phyloP scores from a whole-genome alignment of 2,113 vertebrate species.

The Zapornia atra region DNA sequence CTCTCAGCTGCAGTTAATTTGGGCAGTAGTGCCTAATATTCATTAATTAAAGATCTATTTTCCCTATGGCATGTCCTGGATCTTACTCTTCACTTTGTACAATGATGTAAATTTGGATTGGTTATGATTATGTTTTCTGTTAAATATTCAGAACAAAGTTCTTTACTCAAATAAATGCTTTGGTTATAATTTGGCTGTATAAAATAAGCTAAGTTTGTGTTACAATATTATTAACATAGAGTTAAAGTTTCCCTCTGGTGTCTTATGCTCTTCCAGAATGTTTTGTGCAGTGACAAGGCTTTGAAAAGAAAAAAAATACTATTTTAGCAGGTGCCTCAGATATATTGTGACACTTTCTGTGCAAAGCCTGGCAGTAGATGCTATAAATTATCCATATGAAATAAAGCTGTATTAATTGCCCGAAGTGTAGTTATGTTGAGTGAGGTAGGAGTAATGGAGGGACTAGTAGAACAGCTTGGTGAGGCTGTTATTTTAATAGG shows the following conservation, averaged over 20 bases:
- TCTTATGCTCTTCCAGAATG: background rate
- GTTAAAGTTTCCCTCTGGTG: background rate
- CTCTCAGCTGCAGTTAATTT: constrained; percentile 38
- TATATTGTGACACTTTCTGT: background rate
- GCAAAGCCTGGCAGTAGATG: background rate
- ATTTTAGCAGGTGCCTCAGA: background rate
- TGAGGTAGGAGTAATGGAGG: background rate
- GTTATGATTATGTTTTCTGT: background rate
- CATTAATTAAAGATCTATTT: constrained; percentile 1
- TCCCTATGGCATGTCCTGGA: background rate
- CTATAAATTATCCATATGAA: background rate
- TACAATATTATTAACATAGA: background rate
- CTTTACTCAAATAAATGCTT: background rate
- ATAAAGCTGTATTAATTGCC: background rate
- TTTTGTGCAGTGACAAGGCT: background rate
- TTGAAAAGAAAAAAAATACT: background rate
- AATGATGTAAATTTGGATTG: background rate
- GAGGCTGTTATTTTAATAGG: background rate
- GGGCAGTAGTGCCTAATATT: background rate
- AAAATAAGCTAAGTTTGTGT: background rate
- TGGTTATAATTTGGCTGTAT: background rate
- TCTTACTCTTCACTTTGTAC: background rate
- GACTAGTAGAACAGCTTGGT: background rate
- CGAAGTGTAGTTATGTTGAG: background rate
- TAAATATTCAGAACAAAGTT: background rate